These are phyloP conservation scores for Papilio machaon DNA, from an alignment of 1,140 invertebrate species.

Conservation along the genomic window DNA sequence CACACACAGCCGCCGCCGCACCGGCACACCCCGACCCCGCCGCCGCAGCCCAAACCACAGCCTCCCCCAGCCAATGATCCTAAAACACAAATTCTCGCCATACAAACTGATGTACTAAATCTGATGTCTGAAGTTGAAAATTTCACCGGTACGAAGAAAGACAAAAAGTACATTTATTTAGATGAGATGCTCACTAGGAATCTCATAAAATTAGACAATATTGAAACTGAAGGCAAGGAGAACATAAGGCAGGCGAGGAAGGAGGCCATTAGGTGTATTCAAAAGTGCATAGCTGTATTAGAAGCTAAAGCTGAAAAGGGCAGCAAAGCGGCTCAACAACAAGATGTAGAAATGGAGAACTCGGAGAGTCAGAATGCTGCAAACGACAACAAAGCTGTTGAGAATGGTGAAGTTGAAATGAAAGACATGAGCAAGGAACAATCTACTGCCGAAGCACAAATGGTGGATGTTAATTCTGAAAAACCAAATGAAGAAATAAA, in stretches of 20 bases:
- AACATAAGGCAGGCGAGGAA: slow-evolving; percentile 92
- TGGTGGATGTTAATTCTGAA: slow-evolving; percentile 47
- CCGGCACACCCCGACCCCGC: slow-evolving; percentile 52
- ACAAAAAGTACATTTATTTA: slow-evolving; percentile 93
- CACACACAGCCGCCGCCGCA: slow-evolving; percentile 47
- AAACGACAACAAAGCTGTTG: slow-evolving; percentile 50
- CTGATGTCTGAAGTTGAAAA: slow-evolving; percentile 90
- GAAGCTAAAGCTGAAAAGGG: slow-evolving; percentile 87
- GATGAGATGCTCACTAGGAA: slow-evolving; percentile 98
- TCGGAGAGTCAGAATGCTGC: slow-evolving; percentile 46
- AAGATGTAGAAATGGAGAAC: slow-evolving; percentile 68
- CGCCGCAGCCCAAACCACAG: slow-evolving; percentile 56
- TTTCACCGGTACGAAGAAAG: slow-evolving; percentile 88
- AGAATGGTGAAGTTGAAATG: slow-evolving; percentile 75
- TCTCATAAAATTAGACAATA: slow-evolving; percentile 94
- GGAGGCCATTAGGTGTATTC: slow-evolving; percentile 93
- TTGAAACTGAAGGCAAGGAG: slow-evolving; percentile 95
- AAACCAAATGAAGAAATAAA: slow-evolving; percentile 57
- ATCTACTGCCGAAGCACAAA: background rate
- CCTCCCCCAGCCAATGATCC: slow-evolving; percentile 85
- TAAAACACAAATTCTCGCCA: slow-evolving; percentile 89
- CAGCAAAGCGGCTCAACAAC: slow-evolving; percentile 51
- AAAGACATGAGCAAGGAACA: slow-evolving; percentile 65
- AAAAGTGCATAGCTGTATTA: slow-evolving; percentile 91
- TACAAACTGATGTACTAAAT: slow-evolving; percentile 91